Evolutionary conservation across 2,797 vertebrate genomes (phyloP).

Genomic region (Nasua narica): DNA sequence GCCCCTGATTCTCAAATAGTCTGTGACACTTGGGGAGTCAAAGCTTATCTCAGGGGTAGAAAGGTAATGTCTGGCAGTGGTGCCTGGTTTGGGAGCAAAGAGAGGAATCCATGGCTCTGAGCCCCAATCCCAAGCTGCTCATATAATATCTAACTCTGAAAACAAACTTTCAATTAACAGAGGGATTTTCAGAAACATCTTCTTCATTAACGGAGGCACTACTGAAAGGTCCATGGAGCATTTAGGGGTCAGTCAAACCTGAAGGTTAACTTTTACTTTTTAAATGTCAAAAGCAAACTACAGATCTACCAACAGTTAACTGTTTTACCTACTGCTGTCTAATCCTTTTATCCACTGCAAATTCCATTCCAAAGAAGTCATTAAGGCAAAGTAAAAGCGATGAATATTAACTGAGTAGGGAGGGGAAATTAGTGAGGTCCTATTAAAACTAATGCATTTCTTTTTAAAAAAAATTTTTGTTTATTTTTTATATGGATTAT

Average conservation of each 20-base stretch:
- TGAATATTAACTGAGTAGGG: neutral
- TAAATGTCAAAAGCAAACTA: constrained; percentile 37
- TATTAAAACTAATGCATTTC: neutral
- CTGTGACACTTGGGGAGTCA: neutral
- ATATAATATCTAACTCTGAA: neutral
- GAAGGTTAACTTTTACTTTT: constrained; percentile 31
- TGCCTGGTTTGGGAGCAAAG: neutral
- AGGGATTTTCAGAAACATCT: constrained; percentile 30
- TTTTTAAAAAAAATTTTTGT: too few relatives aligned
- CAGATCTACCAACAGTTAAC: neutral
- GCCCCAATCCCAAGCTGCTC: neutral
- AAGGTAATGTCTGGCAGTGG: neutral
- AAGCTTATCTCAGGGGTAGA: neutral
- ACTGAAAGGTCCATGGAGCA: neutral
- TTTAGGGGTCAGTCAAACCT: neutral
- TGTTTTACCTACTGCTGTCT: neutral
- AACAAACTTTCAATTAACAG: constrained; percentile 14
- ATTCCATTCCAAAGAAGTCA: constrained; percentile 39
- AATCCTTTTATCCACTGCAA: constrained; percentile 11
- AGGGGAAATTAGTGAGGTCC: neutral
- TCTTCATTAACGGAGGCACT: neutral
- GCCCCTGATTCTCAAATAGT: neutral
- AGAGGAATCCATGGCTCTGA: neutral
- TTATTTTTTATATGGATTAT: too few relatives aligned
- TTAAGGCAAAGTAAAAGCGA: neutral